Evolutionary conservation across 30 jellyfish, hydroid and myxozoan species (phyloP), one percentile per base, ranked within the genome.

Genomic region (Nemopilema nomurai): DNA sequence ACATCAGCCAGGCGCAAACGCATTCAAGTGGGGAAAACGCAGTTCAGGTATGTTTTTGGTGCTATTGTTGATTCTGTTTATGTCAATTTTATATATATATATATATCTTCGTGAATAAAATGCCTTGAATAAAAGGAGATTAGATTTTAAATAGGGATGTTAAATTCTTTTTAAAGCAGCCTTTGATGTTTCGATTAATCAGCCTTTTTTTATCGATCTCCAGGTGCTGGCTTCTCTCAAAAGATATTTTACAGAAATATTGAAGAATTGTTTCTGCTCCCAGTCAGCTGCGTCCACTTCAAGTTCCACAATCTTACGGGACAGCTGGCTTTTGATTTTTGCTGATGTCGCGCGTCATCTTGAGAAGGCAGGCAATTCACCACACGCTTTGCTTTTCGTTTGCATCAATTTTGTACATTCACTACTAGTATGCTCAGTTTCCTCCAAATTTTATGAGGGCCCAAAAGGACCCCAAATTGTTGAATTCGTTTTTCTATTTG

Each of bases 231-330:
- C 81, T 18, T 49, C 81, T 8, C 28, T 66, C 51, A 80, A 80
- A 51, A 25, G 80, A 27, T 33, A 64, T 49, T 80, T 80, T 73
- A 80, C 89, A 25, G 89, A 80, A 68, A 65, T 66, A 23, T 30
- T 80, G 16, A 80, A 80, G 33, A 80, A 70, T 25, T 69, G 89
- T 8, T 80, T 52, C 67, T 65, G 79, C 64, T 28, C 74, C 16
- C 81, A 65, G 22, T 52, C 62, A 9, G 81, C 62, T 51, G 52
- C 18, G 20, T 41, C 73, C 8, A 9, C 87, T 1, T 28, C 81
- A 20, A 28, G 68, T 20, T 29, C 51, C 26, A 33, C 89, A 20
- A 33, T 80, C 21, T 63, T 80, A 52, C 64, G 57, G 19, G 68
- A 79, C 23, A 67, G 0, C 67, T 28, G 67, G 20, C 50, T 69